A percentile compares a stretch with the other conserved stretches of the same genome.
These are phyloP conservation scores for Orius insidiosus DNA, from an alignment of 1,140 invertebrate species.

Conservation along the genomic window DNA sequence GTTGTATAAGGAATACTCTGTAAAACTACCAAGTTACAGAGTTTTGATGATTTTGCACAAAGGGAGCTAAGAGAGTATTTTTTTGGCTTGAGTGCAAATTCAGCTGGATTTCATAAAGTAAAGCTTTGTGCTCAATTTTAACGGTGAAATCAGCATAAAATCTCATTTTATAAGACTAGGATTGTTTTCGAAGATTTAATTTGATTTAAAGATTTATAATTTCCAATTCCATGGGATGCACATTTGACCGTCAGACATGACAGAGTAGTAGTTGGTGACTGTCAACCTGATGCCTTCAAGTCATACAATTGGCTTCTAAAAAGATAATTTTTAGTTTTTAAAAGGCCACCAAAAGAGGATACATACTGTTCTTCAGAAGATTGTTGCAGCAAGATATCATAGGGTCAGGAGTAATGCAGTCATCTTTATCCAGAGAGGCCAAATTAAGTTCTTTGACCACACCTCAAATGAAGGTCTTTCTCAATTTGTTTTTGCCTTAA, in stretches of 20 bases:
- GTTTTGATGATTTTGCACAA: too few relatives aligned
- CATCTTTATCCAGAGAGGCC: slow-evolving; percentile 61
- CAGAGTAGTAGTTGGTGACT: slow-evolving; percentile 80
- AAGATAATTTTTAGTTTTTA: slow-evolving; percentile 14
- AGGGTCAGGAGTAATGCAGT: slow-evolving; percentile 69
- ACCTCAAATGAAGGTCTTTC: slow-evolving; percentile 44
- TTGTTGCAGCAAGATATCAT: slow-evolving; percentile 72
- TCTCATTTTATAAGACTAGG: too few relatives aligned
- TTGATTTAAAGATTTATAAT: too few relatives aligned
- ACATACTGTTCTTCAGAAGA: slow-evolving; percentile 35
- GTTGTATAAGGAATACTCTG: too few relatives aligned
- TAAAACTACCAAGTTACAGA: too few relatives aligned
- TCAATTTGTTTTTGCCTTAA: slow-evolving; percentile 61
- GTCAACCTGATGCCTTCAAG: slow-evolving; percentile 44
- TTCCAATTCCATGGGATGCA: slow-evolving; percentile 89
- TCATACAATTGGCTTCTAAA: slow-evolving; percentile 22
- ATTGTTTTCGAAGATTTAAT: too few relatives aligned
- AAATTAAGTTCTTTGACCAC: slow-evolving; percentile 46
- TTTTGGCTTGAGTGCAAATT: too few relatives aligned
- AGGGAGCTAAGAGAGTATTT: too few relatives aligned
- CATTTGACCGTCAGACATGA: slow-evolving; percentile 73
- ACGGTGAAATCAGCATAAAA: too few relatives aligned
- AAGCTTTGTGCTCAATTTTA: too few relatives aligned
- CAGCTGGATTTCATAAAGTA: too few relatives aligned
- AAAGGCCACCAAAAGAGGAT: slow-evolving; percentile 16